Evolutionary conservation across 2,113 vertebrate species (phyloP), one percentile per base, ranked within the genome.

Genomic region (Lepus europaeus): DNA sequence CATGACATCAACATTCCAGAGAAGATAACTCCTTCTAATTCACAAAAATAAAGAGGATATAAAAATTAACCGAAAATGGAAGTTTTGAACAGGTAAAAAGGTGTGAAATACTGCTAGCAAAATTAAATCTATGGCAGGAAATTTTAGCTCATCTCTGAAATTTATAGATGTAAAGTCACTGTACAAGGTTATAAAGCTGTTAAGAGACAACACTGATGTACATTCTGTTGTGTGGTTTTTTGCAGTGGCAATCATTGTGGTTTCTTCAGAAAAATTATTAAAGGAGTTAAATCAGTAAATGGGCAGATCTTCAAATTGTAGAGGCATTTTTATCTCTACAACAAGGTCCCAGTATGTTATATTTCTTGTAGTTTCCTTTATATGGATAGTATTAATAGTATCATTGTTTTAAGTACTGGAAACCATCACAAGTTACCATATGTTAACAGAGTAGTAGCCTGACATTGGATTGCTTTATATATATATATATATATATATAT

Each of bases 81-180:
- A 89, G 53, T 82, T 94, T 78, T 59, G 16, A 72, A 16, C 79
- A 79, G 19, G 5, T 87, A 81, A 68, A 93, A 89, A 25, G n/a
- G 49, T 53, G 1, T 64, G 33, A 3, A 56, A 39, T 27, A 3
- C 10, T 31, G 0, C 0, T 36, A 36, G 27, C 9, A 8, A 73
- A 12, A 86, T 85, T 61, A 64, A 1, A 51, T 70, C 9, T 70
- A 59, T 29, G 31, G 59, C 31, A 89, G 31, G 17, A 83, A 63
- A 87, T 0, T 29, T 2, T 17, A 76, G 31, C 23, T 10, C 6
- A 25, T 10, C 31, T 68, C 68, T 36, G 3, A 91, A 93, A 89
- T 27, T 76, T 29, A 79, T 27, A 93, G 23, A 45, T 9, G 20
- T 16, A 83, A 86, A 33, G 39, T 59, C 68, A 89, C 1, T 11